Evolutionary conservation across 2,797 vertebrate species (phyloP), one percentile per base, ranked within the genome.

Genomic region (Tachyglossus aculeatus): DNA sequence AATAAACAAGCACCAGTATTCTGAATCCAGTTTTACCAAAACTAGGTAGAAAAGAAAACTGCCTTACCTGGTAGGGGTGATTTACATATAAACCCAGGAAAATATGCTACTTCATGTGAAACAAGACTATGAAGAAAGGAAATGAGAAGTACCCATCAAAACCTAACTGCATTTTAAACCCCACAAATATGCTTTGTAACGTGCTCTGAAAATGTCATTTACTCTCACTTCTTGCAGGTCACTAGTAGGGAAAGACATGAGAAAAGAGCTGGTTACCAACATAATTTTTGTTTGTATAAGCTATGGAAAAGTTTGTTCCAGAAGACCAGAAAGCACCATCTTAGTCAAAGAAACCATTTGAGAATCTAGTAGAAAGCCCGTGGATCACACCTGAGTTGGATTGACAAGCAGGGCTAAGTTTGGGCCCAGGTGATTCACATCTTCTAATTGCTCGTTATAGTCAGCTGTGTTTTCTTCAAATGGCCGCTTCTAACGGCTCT

Each of bases 391-490:
- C 72, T 81, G 72, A 67, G 60, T 69, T 77, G 45, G 52, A 71
- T 34, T 25, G 43, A 66, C n/a, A 59, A 64, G 44, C 57, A 69
- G 50, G 60, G 72, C 38, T 67, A 41, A 61, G 34, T 61, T 71
- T 38, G 53, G 68, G 54, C 24, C 24, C 60, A 74, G 72, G 70
- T 81, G 67, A 71, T 79, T 53, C 60, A 72, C 53, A 61, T 57
- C 56, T 55, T 74, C 38, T 77, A 67, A 72, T 60, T 54, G 38
- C 63, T 71, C 39, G 60, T 71, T 63, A 63, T 62, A 57, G 22
- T 43, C 72, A 81, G 66, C 69, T 83, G 69, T 50, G 56, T 63
- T 81, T 69, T 61, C 34, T 21, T 44, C 15, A 66, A 52, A 41
- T 19, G 40, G 19, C 48, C 65, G 44, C 52, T 61, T 74, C 65